These are phyloP conservation scores for Takifugu flavidus DNA, from an alignment of 2,113 vertebrate genomes.

Conservation along the genomic window DNA sequence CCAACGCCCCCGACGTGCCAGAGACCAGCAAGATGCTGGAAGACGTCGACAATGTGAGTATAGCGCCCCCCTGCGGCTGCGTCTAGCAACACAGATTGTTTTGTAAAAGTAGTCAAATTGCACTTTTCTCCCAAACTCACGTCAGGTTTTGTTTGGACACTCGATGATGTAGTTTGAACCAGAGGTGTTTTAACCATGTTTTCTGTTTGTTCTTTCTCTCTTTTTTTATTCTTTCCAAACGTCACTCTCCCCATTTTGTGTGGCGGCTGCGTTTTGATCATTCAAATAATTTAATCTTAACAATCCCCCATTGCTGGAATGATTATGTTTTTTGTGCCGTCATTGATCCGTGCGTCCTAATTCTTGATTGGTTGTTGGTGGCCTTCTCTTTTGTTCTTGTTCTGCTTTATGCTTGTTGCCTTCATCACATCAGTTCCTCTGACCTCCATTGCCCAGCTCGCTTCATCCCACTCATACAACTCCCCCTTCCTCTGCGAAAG, in stretches of 20 bases:
- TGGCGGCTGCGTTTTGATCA: conserved; percentile 46
- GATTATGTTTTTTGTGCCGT: conserved; percentile 14
- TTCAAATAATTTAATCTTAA: conserved; percentile 34
- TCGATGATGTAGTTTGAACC: conserved; percentile 32
- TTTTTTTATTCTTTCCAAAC: conserved; percentile 59
- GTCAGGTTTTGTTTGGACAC: conserved; percentile 47
- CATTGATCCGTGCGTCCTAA: conserved; percentile 6
- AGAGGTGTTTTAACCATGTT: conserved; percentile 59
- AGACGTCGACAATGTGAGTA: conserved; percentile 92
- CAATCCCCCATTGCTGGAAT: conserved; percentile 47
- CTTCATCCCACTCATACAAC: conserved; percentile 46
- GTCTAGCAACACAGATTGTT: background rate
- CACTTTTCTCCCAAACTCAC: conserved; percentile 46
- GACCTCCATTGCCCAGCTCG: conserved; percentile 46
- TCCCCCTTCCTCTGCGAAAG: conserved; percentile 32
- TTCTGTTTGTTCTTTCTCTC: conserved; percentile 67
- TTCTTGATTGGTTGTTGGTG: conserved; percentile 1
- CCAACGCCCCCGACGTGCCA: conserved; percentile 89
- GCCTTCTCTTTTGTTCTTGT: conserved; percentile 28
- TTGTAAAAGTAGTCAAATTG: conserved; percentile 3
- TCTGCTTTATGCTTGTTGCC: conserved; percentile 38
- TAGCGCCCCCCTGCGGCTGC: conserved; percentile 17
- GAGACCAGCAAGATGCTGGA: conserved; percentile 93
- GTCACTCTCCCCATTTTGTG: conserved; percentile 56
- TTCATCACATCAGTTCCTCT: conserved; percentile 54